Evolutionary conservation across 92 coral and sea anemone genomes (phyloP).

Genomic region (Zoanthus gigantus): DNA sequence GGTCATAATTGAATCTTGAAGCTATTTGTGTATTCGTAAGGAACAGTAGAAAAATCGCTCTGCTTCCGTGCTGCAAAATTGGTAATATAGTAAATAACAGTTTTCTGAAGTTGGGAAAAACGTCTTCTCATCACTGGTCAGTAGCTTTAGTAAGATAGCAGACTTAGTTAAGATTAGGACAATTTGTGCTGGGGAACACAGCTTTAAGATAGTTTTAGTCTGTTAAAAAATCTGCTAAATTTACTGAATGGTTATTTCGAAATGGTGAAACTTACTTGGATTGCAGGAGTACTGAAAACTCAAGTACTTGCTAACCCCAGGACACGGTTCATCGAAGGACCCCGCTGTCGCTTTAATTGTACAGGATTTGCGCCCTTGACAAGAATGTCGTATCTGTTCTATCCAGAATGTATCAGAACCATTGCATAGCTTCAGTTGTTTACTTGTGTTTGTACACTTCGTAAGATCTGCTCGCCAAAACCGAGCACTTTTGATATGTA

Average conservation of each 20-base stretch:
- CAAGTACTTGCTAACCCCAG: conserved; percentile 17
- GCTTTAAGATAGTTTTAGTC: no score
- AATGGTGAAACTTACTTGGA: not conserved
- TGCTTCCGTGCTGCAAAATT: no score
- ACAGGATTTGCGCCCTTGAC: conserved; percentile 22
- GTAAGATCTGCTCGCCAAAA: not conserved
- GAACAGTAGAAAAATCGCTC: no score
- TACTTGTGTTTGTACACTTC: not conserved
- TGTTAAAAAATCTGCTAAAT: no score
- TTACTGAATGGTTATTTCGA: no score
- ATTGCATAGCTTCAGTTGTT: not conserved
- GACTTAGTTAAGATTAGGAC: no score
- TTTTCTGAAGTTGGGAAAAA: no score
- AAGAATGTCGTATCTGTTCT: not conserved
- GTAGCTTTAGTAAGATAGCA: no score
- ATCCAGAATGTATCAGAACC: not conserved
- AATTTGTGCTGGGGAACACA: no score
- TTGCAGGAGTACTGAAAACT: not conserved
- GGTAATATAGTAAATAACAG: no score
- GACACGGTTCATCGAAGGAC: not conserved
- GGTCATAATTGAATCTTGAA: no score
- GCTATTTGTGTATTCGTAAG: not conserved
- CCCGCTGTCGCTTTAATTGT: conserved; percentile 1
- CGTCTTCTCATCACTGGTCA: no score
- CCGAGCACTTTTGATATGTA: not conserved